Base-by-base conservation (phyloP, 2,797 vertebrate species). In the Megalops cyprinoides region DNA sequence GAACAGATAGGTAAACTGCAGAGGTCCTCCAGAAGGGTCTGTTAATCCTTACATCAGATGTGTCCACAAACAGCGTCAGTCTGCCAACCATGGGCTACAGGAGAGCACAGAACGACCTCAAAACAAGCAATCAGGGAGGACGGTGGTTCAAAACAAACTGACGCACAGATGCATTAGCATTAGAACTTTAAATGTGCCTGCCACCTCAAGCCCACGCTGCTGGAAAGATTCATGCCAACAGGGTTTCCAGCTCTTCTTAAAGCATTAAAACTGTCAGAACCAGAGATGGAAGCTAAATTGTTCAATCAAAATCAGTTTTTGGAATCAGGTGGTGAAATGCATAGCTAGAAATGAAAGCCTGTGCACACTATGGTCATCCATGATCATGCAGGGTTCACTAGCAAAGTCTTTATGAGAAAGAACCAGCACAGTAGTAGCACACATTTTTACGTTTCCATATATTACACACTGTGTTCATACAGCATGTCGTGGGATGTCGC, bases 11-110 rank as follows among this genome's bases (percentile, higher is more conserved):
- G 48, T 42, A 77, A 53, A 46, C 51, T n/a, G 77, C 74, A 20
- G 80, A 78, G 82, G 84, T 79, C 87, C 83, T 85, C 84, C 86
- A 81, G 84, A 79, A 74, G 85, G 84, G 81, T 79, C 71, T 46
- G 67, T 80, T 90, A 89, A 91, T 90, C 90, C 85, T 82, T 87
- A 83, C 86, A 87, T 84, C 76, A 84, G 85, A 84, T 86, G 83
- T 85, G 75, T 67, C 80, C 78, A 69, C 75, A 81, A 86, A 86
- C 77, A 82, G 84, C 86, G 86, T 87, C 87, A 87, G 85, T 82
- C 84, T 81, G 81, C 80, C 76, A 86, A 82, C 79, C 82, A 55
- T 73, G 56, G 76, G 78, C 82, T 84, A 86, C 81, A 82, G 77
- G 80, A 81, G 77, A 82, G 74, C 46, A 37, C 69, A 65, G 67